Percentiles rank a stretch among this genome's conserved stretches.
These are phyloP conservation scores for Halictus rubicundus DNA, from an alignment of 1,140 invertebrate species.

Conservation along the genomic window DNA sequence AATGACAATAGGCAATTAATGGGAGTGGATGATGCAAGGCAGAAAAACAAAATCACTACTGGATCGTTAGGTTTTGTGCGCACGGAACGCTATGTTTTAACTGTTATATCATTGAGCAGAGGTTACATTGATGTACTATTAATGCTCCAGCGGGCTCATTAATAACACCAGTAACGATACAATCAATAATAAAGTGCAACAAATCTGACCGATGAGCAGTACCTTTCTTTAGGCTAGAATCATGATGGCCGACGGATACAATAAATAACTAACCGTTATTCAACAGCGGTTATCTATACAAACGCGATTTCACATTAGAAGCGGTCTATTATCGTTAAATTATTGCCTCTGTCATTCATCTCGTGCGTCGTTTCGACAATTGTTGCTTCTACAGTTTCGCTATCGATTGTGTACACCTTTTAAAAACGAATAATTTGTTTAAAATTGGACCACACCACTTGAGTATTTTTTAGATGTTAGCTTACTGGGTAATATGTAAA, in stretches of 20 bases:
- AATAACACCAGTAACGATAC: not conserved
- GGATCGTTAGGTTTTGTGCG: not conserved
- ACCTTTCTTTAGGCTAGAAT: not conserved
- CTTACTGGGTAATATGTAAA: no score
- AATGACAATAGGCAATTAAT: constrained; percentile 4
- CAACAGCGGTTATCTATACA: not conserved
- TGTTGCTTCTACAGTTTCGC: not conserved
- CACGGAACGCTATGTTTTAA: not conserved
- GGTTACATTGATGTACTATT: not conserved
- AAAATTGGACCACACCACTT: no score
- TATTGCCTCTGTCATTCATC: no score
- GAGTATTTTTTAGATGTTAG: no score
- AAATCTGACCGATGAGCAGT: not conserved
- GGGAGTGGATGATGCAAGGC: not conserved
- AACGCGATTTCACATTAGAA: not conserved
- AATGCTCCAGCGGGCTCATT: not conserved
- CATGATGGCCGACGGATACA: not conserved
- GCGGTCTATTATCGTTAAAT: not conserved
- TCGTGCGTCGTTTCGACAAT: not conserved
- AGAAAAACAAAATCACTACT: not conserved
- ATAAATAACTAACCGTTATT: not conserved
- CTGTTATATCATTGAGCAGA: not conserved
- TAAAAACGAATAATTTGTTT: no score
- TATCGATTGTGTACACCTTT: no score
- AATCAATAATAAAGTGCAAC: not conserved